Conservation (phyloP, 2,113 vertebrate genomes). For the Silurus glanis region DNA sequence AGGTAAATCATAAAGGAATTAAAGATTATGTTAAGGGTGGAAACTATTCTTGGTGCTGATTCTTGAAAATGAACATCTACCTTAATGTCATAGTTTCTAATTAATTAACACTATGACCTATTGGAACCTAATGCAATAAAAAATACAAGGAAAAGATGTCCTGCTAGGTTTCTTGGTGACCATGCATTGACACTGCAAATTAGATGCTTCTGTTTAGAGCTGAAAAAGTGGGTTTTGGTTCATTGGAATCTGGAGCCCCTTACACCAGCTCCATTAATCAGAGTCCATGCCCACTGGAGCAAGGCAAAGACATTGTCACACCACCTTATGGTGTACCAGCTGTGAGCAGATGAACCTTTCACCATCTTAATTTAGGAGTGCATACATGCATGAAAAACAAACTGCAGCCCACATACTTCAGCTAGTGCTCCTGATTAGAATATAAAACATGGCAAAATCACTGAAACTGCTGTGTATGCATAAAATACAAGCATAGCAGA, state of each 20-base stretch:
- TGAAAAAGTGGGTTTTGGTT: conserved; percentile 16
- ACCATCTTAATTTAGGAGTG: conserved; percentile 38
- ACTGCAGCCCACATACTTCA: conserved; percentile 25
- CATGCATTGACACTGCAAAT: conserved; percentile 16
- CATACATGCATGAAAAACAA: conserved; percentile 25
- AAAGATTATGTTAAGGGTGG: neutral
- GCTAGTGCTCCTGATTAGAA: conserved; percentile 32
- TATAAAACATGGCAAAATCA: conserved; percentile 11
- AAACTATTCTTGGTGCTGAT: neutral
- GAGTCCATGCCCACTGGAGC: conserved; percentile 37
- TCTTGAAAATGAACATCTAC: neutral
- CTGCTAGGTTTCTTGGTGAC: conserved; percentile 5
- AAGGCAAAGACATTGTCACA: conserved; percentile 44
- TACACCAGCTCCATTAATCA: conserved; percentile 46
- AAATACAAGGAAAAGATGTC: neutral
- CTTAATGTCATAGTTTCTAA: neutral
- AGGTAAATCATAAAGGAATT: neutral
- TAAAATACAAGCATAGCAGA: conserved; percentile 4
- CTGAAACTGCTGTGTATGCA: neutral
- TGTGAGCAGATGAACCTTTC: conserved; percentile 45
- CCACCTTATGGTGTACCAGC: conserved; percentile 49
- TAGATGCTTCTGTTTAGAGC: conserved; percentile 1
- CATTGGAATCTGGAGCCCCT: conserved; percentile 23
- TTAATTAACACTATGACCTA: neutral
- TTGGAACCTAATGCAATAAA: neutral